Percentiles rank a stretch among this genome's conserved stretches.
These are phyloP conservation scores for Perognathus longimembris DNA, from an alignment of 2,113 vertebrate genomes.

Conservation along the genomic window DNA sequence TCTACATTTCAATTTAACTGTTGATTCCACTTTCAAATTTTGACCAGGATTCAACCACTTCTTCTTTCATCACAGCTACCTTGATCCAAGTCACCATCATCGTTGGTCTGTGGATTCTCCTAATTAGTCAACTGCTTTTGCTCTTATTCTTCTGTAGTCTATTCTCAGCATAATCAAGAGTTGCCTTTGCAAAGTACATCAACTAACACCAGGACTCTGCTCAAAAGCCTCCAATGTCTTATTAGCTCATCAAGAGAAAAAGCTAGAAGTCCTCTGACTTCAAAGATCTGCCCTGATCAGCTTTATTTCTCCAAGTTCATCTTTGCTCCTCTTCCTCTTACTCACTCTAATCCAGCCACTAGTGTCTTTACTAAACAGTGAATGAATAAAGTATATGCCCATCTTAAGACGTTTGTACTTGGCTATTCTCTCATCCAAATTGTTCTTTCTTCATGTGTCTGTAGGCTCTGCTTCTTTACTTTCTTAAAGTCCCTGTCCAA, in stretches of 20 bases:
- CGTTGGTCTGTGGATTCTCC: not conserved
- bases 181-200: not conserved
- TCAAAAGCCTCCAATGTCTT: not conserved
- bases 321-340: not conserved
- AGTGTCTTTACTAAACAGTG: not conserved
- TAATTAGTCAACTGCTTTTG: not conserved
- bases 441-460: not conserved
- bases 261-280: not conserved
- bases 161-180: not conserved
- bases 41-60: not conserved
- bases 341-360: not conserved
- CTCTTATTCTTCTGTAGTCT: not conserved
- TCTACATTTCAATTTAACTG: not conserved
- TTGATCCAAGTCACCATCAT: not conserved
- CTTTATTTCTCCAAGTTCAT: not conserved
- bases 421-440: not conserved
- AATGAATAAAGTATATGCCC: slow-evolving; percentile 12
- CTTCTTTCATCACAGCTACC: not conserved
- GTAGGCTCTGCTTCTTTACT: not conserved
- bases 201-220: not conserved
- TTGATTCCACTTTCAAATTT: slow-evolving; percentile 28
- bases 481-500: not conserved
- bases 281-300: not conserved
- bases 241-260: not conserved
- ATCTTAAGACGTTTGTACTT: not conserved